Evolutionary conservation across 2,113 vertebrate genomes (phyloP).

Genomic region (Brachypteracias leptosomus): DNA sequence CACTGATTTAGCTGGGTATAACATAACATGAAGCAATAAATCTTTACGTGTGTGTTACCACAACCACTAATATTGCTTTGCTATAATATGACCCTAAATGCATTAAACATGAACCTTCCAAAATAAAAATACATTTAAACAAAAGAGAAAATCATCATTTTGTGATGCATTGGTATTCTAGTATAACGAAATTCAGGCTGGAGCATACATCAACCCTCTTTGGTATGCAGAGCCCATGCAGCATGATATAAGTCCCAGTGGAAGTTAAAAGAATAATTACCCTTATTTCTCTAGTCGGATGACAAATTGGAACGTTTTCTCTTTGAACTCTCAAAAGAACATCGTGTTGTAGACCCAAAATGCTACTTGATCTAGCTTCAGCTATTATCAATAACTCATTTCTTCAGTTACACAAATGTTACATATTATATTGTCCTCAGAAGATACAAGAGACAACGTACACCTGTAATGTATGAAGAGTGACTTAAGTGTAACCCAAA

Average conservation of each 20-base stretch:
- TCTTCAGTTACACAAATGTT: constrained; percentile 31
- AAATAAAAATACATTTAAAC: background rate
- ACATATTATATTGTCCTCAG: background rate
- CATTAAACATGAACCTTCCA: constrained; percentile 1
- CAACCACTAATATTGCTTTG: background rate
- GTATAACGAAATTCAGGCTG: background rate
- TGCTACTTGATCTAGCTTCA: constrained; percentile 54
- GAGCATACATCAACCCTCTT: constrained; percentile 11
- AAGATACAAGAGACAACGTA: background rate
- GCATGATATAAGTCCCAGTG: constrained; percentile 44
- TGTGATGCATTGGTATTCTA: background rate
- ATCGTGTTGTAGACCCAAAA: constrained; percentile 37
- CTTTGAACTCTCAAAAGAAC: constrained; percentile 62
- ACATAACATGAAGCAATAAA: constrained; percentile 20
- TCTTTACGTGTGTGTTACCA: background rate
- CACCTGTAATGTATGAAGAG: background rate
- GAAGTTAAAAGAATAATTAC: constrained; percentile 70
- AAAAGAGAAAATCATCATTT: background rate
- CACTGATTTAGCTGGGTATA: constrained; percentile 17
- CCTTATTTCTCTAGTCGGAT: constrained; percentile 42
- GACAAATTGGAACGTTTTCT: constrained; percentile 63
- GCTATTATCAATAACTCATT: constrained; percentile 54
- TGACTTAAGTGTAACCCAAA: background rate
- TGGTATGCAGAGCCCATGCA: constrained; percentile 48
- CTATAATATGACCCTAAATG: constrained; percentile 10